Percentiles rank a stretch among this genome's conserved stretches.
phyloP scores from a whole-genome alignment of 2,113 vertebrate genomes.

The Prinia subflava region DNA sequence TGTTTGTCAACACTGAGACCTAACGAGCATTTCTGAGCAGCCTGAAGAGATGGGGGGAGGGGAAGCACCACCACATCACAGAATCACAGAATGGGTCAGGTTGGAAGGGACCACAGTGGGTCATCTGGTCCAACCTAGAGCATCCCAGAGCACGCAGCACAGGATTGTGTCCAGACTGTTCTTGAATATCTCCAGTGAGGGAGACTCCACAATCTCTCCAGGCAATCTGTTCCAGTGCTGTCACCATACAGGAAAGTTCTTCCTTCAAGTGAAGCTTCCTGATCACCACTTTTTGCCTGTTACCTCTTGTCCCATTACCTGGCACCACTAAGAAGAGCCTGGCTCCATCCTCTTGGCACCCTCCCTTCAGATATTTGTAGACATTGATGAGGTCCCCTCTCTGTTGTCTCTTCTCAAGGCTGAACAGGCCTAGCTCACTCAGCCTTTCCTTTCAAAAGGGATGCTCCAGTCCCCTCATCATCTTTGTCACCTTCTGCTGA shows the following conservation, averaged over 20 bases:
- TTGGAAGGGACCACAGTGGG: background rate
- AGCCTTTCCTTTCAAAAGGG: background rate
- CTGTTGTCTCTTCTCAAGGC: background rate
- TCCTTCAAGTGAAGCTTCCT: background rate
- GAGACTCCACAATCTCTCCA: background rate
- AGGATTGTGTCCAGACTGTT: background rate
- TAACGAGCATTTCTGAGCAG: background rate
- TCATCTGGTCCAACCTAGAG: background rate
- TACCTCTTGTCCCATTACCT: background rate
- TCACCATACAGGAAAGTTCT: background rate
- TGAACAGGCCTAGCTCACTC: background rate
- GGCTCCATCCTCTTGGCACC: background rate
- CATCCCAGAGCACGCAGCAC: background rate
- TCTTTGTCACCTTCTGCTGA: background rate
- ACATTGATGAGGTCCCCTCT: background rate
- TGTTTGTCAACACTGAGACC: accelerated
- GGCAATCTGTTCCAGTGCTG: background rate
- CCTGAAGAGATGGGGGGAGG: background rate
- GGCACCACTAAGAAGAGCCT: background rate
- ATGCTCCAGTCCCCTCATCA: background rate
- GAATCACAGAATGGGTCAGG: background rate
- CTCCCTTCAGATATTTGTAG: background rate
- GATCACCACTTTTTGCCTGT: background rate
- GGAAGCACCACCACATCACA: background rate
- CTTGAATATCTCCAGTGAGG: background rate